Base-by-base conservation (phyloP, 2,797 vertebrate species). In the Artibeus jamaicensis region DNA sequence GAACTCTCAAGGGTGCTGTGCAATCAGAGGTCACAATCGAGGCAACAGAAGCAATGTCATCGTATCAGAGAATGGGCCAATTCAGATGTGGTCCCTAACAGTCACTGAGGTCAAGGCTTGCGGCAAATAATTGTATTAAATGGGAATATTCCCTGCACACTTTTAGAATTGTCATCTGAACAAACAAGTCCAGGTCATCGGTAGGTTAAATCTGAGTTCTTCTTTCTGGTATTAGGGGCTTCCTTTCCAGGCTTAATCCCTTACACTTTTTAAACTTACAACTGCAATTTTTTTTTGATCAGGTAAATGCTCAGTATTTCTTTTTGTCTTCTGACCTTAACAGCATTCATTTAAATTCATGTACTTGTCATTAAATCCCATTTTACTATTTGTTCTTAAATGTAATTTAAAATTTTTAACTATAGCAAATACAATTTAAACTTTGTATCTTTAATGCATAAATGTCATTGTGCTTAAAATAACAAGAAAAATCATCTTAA, bases 1-100 rank as follows among this genome's bases (percentile, higher is more conserved):
- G 97, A 98, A 98, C 98, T 99, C 99, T 99, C 99, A 99, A 99
- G 99, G 98, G 98, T 99, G 99, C 99, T 98, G 98, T 97, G 98
- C 97, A 98, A 99, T 99, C 99, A 98, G 98, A 98, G 98, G 98
- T 99, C 99, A 99, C 98, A 98, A 98, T 99, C 98, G 98, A 98
- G 98, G 98, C 98, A 99, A 99, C 98, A 98, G 98, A 98, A 99
- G 99, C 98, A 98, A 98, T 98, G 98, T 99, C 98, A 98, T 97
- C 98, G 97, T 99, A 99, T 99, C 98, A 99, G 98, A 99, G 99
- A 99, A 99, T 98, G 98, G 98, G 98, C 98, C 98, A 98, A 99
- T 99, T 99, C 98, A 99, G 98, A 97, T 97, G 98, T 98, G 97
- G 97, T 98, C 98, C 97, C 98, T 98, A 98, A 98, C 98, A 99